Conservation (phyloP, 1,140 invertebrate genomes). For the Sitophilus oryzae region DNA sequence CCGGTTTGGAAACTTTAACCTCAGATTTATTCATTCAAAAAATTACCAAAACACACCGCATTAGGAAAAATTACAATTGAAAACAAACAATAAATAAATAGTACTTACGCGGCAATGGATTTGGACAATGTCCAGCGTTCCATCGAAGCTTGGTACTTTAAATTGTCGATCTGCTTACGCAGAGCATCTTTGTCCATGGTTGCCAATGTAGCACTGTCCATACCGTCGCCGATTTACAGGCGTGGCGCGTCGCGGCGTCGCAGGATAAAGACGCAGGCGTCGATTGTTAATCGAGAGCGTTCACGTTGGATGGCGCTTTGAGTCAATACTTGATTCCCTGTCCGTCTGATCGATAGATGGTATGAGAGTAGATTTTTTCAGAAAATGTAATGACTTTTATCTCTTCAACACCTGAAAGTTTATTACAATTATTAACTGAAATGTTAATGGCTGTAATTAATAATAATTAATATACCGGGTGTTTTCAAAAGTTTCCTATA, state of each 20-base stretch:
- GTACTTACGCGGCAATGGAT: conserved; percentile 90
- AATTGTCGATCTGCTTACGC: conserved; percentile 94
- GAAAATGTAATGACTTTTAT: not conserved
- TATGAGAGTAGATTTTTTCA: no score
- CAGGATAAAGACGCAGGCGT: conserved; percentile 38
- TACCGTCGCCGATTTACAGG: conserved; percentile 35
- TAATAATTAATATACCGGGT: not conserved
- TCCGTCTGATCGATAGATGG: not conserved
- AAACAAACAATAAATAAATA: conserved; percentile 15
- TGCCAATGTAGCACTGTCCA: conserved; percentile 75
- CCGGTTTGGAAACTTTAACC: no score
- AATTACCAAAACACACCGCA: not conserved
- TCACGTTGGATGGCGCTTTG: conserved; percentile 15
- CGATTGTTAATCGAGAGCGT: conserved; percentile 11
- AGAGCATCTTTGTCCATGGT: conserved; percentile 95
- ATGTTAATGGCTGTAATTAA: not conserved
- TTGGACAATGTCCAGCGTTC: conserved; percentile 91
- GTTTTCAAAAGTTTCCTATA: no score
- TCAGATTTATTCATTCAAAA: no score
- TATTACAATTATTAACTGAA: not conserved
- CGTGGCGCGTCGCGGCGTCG: conserved; percentile 29
- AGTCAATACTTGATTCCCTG: not conserved
- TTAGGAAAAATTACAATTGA: conserved; percentile 13
- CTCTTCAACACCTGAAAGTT: not conserved
- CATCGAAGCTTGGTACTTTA: conserved; percentile 94